These are phyloP conservation scores for Euura saliciscinereae DNA, from an alignment of 1,140 invertebrate species.

Conservation along the genomic window DNA sequence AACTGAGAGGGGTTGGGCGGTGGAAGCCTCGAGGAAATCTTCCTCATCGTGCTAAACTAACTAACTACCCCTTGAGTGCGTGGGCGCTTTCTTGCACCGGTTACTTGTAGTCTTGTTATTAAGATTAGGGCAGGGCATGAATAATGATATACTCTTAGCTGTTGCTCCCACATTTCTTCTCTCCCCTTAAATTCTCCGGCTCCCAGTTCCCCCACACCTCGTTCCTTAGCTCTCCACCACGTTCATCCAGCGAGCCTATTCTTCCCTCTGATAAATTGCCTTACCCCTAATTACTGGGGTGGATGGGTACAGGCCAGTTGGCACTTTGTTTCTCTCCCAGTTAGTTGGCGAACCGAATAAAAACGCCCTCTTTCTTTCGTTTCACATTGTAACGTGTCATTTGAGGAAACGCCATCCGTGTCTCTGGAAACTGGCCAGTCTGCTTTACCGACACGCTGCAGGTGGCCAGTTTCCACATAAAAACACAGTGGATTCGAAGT, in stretches of 20 bases:
- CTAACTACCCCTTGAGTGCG: too few species aligned
- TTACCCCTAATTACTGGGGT: slow-evolving; percentile 9
- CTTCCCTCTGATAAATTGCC: slow-evolving; percentile 38
- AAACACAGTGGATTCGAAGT: too few species aligned
- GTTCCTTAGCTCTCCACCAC: neutral
- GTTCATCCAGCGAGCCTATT: neutral
- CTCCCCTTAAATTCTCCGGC: slow-evolving; percentile 6
- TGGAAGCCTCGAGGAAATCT: neutral
- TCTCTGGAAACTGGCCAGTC: too few species aligned
- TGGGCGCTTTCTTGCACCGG: neutral
- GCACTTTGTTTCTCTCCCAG: too few species aligned
- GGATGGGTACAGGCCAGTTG: too few species aligned
- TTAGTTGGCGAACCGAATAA: too few species aligned
- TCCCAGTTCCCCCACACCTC: neutral
- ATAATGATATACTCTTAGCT: slow-evolving; percentile 41
- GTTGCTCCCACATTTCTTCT: slow-evolving; percentile 12
- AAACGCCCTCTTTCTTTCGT: too few species aligned
- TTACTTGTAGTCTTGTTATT: slow-evolving; percentile 33
- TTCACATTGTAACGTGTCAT: too few species aligned
- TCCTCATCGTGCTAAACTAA: neutral
- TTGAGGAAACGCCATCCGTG: too few species aligned
- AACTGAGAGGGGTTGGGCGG: neutral
- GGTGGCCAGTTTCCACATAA: too few species aligned
- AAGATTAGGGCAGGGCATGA: slow-evolving; percentile 39
- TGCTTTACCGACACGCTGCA: too few species aligned